Percentiles rank a stretch among this genome's conserved stretches.
phyloP scores from a whole-genome alignment of 2,797 vertebrate genomes.

The Smutsia gigantea region DNA sequence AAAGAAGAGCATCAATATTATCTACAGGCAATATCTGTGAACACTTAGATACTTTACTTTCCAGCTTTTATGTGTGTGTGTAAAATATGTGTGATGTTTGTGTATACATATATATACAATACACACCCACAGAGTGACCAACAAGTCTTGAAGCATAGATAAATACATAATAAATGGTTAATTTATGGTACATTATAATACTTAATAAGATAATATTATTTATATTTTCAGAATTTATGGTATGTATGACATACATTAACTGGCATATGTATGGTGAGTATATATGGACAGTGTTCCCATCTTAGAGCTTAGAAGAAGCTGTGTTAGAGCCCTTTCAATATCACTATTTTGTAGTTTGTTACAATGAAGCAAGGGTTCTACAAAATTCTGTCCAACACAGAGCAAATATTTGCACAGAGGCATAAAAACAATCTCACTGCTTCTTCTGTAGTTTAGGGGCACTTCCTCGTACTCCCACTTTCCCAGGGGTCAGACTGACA shows the following conservation, averaged over 20 bases:
- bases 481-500: neutral
- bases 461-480: rapidly evolving
- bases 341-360: neutral
- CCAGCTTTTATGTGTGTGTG: neutral
- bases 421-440: neutral
- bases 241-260: neutral
- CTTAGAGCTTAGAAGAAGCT: neutral
- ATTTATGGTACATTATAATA: neutral
- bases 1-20: slow-evolving; percentile 41
- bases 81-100: neutral
- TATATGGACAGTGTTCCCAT: neutral
- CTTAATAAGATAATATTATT: neutral
- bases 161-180: neutral
- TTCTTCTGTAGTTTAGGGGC: neutral
- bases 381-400: neutral
- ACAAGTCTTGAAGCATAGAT: neutral
- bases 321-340: neutral
- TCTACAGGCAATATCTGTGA: neutral
- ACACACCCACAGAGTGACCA: neutral
- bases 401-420: neutral
- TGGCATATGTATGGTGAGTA: neutral
- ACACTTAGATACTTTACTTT: neutral
- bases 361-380: neutral
- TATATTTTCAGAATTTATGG: neutral
- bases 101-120: rapidly evolving